phyloP scores from a whole-genome alignment of 2,888 invertebrate genomes.

The Esperia sulphurella region DNA sequence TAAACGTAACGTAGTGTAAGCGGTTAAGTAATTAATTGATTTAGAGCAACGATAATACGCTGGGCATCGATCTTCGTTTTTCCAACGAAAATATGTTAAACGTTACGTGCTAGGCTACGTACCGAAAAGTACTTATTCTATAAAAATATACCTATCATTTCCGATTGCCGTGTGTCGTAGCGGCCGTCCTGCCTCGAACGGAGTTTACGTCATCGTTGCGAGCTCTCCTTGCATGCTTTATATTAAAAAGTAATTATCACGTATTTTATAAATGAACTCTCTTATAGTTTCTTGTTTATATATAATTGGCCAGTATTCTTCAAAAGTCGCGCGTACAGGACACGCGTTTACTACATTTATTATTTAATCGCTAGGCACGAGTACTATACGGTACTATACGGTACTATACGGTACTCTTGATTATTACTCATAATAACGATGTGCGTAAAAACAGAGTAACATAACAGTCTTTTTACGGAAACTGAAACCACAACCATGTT shows the following conservation, averaged over 20 bases:
- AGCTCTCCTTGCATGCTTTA: background rate
- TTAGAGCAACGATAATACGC: no score
- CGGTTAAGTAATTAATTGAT: no score
- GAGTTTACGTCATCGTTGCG: background rate
- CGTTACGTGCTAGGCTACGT: no score
- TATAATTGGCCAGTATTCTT: constrained; percentile 53
- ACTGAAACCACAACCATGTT: background rate
- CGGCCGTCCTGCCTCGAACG: no score
- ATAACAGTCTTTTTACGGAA: background rate
- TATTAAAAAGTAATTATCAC: background rate
- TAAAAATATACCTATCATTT: background rate
- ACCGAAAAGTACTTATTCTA: background rate
- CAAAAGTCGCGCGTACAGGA: constrained; percentile 26
- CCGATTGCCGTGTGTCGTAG: background rate
- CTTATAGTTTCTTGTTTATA: background rate
- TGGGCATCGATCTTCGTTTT: no score
- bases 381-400: background rate
- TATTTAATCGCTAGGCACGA: background rate
- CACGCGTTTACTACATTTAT: background rate
- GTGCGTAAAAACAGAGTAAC: background rate
- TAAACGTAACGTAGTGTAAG: no score
- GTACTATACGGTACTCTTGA: background rate
- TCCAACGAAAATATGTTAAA: no score
- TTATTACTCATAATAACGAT: background rate
- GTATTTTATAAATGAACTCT: background rate